Evolutionary conservation across 1,140 invertebrate genomes (phyloP).

Genomic region (Zaprionus inermis): DNA sequence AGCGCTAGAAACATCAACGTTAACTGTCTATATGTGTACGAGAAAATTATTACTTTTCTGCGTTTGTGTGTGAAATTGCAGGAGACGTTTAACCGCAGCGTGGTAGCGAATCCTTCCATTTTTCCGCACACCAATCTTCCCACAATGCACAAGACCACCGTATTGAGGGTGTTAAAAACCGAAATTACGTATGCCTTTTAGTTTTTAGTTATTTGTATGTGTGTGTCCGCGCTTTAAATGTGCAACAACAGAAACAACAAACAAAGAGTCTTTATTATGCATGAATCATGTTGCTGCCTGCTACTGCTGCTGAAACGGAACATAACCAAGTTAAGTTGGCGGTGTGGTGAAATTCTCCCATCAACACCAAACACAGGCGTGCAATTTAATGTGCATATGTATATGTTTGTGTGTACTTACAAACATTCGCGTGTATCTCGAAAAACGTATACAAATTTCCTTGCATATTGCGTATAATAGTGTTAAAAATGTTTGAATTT

Average conservation of each 20-base stretch:
- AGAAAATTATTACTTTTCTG: conserved; percentile 10
- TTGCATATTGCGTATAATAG: not conserved
- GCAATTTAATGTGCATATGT: conserved; percentile 5
- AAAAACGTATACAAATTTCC: not conserved
- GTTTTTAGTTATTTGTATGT: conserved; percentile 4
- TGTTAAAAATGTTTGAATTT: not conserved
- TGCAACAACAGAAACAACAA: conserved; percentile 65
- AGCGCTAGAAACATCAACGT: not conserved
- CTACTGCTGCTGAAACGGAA: conserved; percentile 44
- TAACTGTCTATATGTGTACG: conserved; percentile 11
- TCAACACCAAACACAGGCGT: conserved; percentile 29
- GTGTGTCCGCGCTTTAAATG: conserved; percentile 19
- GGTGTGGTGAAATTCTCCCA: conserved; percentile 65
- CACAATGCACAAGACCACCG: conserved; percentile 6
- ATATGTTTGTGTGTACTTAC: not conserved
- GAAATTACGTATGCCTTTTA: conserved; percentile 47
- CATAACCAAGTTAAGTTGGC: conserved; percentile 55
- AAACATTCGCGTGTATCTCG: not conserved
- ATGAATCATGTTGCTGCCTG: conserved; percentile 64
- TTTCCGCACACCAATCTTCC: conserved; percentile 28
- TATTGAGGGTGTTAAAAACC: conserved; percentile 65
- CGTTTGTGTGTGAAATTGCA: conserved; percentile 28
- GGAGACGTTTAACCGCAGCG: conserved; percentile 20
- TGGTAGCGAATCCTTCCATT: conserved; percentile 27
- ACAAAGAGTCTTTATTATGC: conserved; percentile 63